These are phyloP conservation scores for Brachionus calyciflorus DNA, from an alignment of 1,140 invertebrate genomes.

Conservation along the genomic window DNA sequence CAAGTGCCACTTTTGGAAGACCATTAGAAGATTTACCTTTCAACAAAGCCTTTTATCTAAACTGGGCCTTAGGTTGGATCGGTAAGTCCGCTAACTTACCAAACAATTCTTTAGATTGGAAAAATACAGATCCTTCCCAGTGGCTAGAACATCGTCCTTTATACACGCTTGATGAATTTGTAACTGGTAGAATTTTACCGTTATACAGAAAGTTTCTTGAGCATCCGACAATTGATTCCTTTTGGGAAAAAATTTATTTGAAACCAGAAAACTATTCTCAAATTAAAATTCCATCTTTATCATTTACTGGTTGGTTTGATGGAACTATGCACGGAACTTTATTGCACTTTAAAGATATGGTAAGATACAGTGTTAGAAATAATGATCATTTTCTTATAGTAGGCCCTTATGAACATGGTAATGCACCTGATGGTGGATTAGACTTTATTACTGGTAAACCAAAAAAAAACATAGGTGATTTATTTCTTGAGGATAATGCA, in stretches of 20 bases:
- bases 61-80: conserved; percentile 11
- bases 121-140: background rate
- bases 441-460: background rate
- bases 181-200: background rate
- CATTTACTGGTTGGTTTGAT: conserved; percentile 43
- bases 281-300: conserved; percentile 9
- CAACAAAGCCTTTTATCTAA: background rate
- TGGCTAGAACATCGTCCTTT: conserved; percentile 23
- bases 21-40: conserved; percentile 17
- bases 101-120: background rate
- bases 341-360: background rate
- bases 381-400: conserved; percentile 33
- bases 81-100: background rate
- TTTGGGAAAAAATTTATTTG: background rate
- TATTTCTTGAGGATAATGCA: background rate
- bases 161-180: background rate
- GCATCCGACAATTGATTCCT: conserved; percentile 5
- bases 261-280: background rate
- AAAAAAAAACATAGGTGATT: background rate
- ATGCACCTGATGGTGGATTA: conserved; percentile 28
- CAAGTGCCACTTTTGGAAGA: background rate
- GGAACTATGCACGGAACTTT: background rate
- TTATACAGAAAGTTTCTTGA: conserved; percentile 17
- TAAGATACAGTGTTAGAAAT: background rate
- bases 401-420: conserved; percentile 11